phyloP scores from a whole-genome alignment of 2,113 vertebrate genomes.

The Gallinago undulata region DNA sequence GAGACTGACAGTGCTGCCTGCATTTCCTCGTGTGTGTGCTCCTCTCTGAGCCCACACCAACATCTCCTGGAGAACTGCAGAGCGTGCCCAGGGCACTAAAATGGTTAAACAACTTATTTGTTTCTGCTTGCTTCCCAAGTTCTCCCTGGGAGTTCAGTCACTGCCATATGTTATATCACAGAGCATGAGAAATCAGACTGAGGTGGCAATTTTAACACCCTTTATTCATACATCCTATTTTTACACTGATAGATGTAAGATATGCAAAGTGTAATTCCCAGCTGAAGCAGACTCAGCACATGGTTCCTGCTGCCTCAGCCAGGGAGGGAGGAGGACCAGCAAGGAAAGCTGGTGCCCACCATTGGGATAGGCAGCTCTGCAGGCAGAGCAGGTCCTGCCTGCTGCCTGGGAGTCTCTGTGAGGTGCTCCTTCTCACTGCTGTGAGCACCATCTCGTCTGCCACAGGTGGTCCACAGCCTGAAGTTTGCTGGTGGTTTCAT shows the following conservation, averaged over 20 bases:
- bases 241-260: constrained; percentile 59
- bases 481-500: neutral
- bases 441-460: neutral
- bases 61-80: neutral
- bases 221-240: constrained; percentile 69
- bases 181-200: constrained; percentile 61
- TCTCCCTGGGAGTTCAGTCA: constrained; percentile 27
- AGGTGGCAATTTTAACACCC: constrained; percentile 71
- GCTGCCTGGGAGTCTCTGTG: neutral
- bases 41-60: neutral
- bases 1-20: neutral
- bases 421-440: neutral
- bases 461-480: neutral
- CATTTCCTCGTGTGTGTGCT: accelerated
- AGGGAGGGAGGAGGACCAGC: neutral
- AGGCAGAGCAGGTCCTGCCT: neutral
- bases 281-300: constrained; percentile 61
- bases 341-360: neutral
- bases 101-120: constrained; percentile 33
- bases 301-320: constrained; percentile 45
- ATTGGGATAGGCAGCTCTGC: neutral
- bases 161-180: constrained; percentile 63
- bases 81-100: neutral
- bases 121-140: neutral
- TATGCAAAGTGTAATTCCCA: constrained; percentile 60